A percentile compares a stretch with the other conserved stretches of the same genome.
These are phyloP conservation scores for Thera britannica DNA, from an alignment of 2,888 invertebrate genomes.

Conservation along the genomic window DNA sequence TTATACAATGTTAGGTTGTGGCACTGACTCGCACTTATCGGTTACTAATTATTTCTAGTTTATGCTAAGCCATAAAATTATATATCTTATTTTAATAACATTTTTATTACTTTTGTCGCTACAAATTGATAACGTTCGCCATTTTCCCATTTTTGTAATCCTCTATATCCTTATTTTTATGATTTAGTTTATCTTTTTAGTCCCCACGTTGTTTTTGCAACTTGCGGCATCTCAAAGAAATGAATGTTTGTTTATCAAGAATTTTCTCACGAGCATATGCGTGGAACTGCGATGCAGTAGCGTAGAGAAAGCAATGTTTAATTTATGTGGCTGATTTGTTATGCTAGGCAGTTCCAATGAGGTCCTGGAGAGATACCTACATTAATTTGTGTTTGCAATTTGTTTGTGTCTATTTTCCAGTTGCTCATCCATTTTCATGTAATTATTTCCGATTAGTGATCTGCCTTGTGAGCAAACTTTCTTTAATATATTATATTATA, in stretches of 20 bases:
- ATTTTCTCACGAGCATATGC: conserved; percentile 76
- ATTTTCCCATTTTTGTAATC: neutral
- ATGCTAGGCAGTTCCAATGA: conserved; percentile 36
- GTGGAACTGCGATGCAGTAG: conserved; percentile 55
- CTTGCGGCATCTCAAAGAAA: conserved; percentile 68
- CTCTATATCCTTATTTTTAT: neutral
- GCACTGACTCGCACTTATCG: neutral
- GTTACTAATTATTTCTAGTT: too few species aligned
- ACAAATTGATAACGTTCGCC: neutral
- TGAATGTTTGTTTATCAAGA: conserved; percentile 63
- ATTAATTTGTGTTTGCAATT: conserved; percentile 40
- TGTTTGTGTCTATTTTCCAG: conserved; percentile 39
- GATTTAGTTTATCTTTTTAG: conserved; percentile 20
- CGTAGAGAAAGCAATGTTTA: conserved; percentile 52
- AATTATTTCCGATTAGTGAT: conserved; percentile 16
- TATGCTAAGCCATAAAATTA: too few species aligned
- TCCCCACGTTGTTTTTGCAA: conserved; percentile 30
- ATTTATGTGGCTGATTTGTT: conserved; percentile 45
- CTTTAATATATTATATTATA: neutral
- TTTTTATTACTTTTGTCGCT: neutral
- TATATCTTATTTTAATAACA: too few species aligned
- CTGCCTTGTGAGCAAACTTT: neutral
- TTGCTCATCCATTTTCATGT: conserved; percentile 30
- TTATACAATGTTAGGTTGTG: conserved; percentile 29
- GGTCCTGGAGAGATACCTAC: conserved; percentile 34